Percentiles rank a stretch among this genome's conserved stretches.
Evolutionary conservation across 2,888 invertebrate species (phyloP).

Genomic region (Cybosia mesomella): DNA sequence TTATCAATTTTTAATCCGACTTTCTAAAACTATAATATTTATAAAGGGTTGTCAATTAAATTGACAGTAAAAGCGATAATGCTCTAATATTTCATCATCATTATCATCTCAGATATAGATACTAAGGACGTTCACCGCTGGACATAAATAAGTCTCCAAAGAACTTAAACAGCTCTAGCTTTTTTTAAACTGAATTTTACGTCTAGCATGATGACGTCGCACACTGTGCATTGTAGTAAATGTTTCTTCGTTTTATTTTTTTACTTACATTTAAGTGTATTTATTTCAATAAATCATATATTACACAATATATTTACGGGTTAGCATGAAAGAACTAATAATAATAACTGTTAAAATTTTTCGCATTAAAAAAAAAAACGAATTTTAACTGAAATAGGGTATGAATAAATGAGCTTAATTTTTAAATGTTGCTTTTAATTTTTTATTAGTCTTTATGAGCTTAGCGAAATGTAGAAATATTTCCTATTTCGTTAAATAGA

Average conservation of each 20-base stretch:
- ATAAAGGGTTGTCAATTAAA: conserved; percentile 11
- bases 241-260: not conserved
- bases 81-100: not conserved
- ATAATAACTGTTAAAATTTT: conserved; percentile 36
- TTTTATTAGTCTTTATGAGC: conserved; percentile 56
- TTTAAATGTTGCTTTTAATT: not conserved
- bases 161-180: not conserved
- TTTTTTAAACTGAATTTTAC: not conserved
- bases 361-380: conserved; percentile 31
- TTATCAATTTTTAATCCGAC: not conserved
- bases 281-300: not conserved
- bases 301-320: not conserved
- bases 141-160: not conserved
- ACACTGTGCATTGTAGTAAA: no score
- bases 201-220: not conserved
- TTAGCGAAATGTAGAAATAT: conserved; percentile 67
- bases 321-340: not conserved
- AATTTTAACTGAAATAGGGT: conserved; percentile 24
- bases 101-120: not conserved
- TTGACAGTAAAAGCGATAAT: not conserved
- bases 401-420: conserved; percentile 21
- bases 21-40: not conserved
- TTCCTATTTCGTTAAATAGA: conserved; percentile 52
- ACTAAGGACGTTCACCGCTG: not conserved
- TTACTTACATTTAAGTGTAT: not conserved